Evolutionary conservation across 2,797 vertebrate species (phyloP).

Genomic region (Microctenopoma lineatum): DNA sequence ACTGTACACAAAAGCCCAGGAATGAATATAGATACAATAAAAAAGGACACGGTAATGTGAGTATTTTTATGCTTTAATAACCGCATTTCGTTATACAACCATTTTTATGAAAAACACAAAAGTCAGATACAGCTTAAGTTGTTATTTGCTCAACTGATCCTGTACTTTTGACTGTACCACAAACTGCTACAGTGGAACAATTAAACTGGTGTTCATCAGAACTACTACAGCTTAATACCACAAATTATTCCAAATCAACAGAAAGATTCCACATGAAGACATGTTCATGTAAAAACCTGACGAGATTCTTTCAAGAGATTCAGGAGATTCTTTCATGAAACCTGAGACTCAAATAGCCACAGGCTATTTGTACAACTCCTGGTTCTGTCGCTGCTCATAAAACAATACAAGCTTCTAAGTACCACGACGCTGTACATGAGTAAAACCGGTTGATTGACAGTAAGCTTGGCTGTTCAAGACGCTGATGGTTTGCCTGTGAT

Average conservation of each 20-base stretch:
- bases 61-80: neutral
- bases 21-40: neutral
- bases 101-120: neutral
- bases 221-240: neutral
- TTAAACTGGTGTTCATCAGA: neutral
- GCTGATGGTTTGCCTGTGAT: constrained; percentile 37
- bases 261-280: neutral
- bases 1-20: neutral
- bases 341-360: constrained; percentile 2
- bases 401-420: constrained; percentile 30
- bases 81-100: neutral
- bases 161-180: too few relatives aligned
- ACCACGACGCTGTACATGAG: neutral
- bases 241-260: neutral
- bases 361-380: constrained; percentile 4
- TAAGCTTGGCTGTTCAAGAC: constrained; percentile 42
- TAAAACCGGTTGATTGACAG: constrained; percentile 55
- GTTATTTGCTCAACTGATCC: neutral
- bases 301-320: neutral
- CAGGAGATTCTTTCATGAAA: neutral
- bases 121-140: neutral
- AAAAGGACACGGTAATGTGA: neutral
- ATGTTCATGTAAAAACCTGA: neutral
- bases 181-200: neutral
- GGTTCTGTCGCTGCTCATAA: constrained; percentile 34